Base-by-base conservation (phyloP, 1,140 invertebrate species). In the Epicauta chinensis region DNA sequence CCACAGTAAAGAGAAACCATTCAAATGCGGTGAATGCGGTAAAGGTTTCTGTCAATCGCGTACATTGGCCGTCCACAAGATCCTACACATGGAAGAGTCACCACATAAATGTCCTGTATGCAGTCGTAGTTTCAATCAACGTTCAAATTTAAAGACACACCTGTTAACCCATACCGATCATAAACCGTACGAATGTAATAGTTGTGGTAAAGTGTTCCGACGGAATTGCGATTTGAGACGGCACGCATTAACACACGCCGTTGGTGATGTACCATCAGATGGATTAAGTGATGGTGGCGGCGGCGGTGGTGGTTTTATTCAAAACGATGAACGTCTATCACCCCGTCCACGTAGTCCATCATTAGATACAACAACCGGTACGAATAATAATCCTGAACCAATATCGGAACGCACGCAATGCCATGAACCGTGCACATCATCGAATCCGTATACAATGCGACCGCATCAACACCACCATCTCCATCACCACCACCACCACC, bases 41-140 rank as follows among this genome's bases (percentile, higher is more conserved):
- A 97, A 97, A 73, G 93, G 93, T 10, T 97, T 98, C 75, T 97
- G 93, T 68, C 94, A 97, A 66, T 91, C 89, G 12, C 77, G 93
- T 31, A 97, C 93, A 1, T 73, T 97, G 54, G 91, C 92, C 6
- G 91, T 95, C 2, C 93, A 97, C 77, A 91, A 91, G 69, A 92
- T 93, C 62, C 77, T 92, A 3, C 91, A 93, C 68, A 86, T 92
- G 84, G 89, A 93, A 67, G 89, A 93, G 65, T 91, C 89, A 0
- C 91, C 90, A 1, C 90, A 93, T 75, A 93, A 93, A 71, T 93
- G 91, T 65, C 90, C 89, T 0, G 89, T 91, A 0, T 94, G 91
- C 72, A 86, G 84, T 49, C 77, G 89, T 39, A 87, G 84, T 54
- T 95, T 94, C 70, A 93, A 93, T 67, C 90, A 95, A 66, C 83